Evolutionary conservation across 2,797 vertebrate species (phyloP), one percentile per base, ranked within the genome.

Genomic region (Onychomys leucogaster): DNA sequence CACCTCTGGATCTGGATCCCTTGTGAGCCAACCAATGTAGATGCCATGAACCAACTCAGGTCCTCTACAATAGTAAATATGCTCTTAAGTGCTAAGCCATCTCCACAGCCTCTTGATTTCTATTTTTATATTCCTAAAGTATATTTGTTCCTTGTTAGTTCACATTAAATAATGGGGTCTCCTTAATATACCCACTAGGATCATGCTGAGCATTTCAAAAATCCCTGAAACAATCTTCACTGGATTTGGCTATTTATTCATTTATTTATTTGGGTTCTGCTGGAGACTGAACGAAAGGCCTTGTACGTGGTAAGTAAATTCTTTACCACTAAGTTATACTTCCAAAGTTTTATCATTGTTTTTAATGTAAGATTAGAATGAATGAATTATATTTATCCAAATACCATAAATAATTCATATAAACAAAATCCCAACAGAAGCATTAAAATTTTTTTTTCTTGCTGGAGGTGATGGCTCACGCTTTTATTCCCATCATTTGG

Each of bases 61-160:
- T n/a, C 16, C 25, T 83, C 59, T 46, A 43, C 12, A 43, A 63
- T 19, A 83, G 37, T 61, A 61, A 83, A 5, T 29, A 52, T 52
- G 57, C 37, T 29, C 4, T 6, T 63, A 63, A 43, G 21, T 61
- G 81, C 59, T 84, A 46, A 84, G 59, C 41, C 29, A 7, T 25
- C 17, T 67, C 32, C 63, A 17, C 2, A 69, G 43, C 10, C 29
- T 65, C 43, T 46, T 67, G 83, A 49, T 32, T 69, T 86, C 21
- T 67, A n/a, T 34, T 93, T 92, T 91, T 93, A 87, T 77, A 81
- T 86, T 95, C 19, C 87, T 88, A 61, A 97, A 89, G 89, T 67
- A 52, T 82, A 67, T 6, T 3, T 76, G 55, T 14, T 55, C 55
- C 13, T 37, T 63, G 23, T 89, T 77, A 88, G 49, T 82, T 32